phyloP scores from a whole-genome alignment of 2,797 vertebrate species.

The Australoheros facetus region DNA sequence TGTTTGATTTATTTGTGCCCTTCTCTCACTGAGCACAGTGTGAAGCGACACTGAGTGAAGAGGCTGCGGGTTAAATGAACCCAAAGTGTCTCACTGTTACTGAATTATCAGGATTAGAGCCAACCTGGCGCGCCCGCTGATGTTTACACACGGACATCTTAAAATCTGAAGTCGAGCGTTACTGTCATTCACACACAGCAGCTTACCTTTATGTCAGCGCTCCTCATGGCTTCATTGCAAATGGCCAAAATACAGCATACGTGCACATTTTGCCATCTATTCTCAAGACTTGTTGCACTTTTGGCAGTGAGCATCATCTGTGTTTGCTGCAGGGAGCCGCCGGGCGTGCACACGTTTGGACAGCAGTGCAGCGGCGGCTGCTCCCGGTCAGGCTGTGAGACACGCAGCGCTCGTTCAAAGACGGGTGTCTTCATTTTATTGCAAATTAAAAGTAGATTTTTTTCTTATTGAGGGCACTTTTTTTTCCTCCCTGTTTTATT shows the following conservation, averaged over 20 bases:
- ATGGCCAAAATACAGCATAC: background rate
- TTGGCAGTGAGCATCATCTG: background rate
- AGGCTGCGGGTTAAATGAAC: background rate
- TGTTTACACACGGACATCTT: background rate
- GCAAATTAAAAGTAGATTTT: background rate
- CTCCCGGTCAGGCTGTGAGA: background rate
- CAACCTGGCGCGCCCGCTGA: too few relatives aligned
- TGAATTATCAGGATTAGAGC: background rate
- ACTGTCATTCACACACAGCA: background rate
- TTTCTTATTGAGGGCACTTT: too few relatives aligned
- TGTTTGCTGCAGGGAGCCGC: background rate
- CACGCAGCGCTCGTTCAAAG: background rate
- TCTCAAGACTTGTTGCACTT: background rate
- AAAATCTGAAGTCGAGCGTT: background rate
- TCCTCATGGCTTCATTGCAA: background rate
- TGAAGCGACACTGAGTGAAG: background rate
- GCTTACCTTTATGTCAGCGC: background rate
- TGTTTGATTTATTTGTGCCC: background rate
- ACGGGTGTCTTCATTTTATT: background rate
- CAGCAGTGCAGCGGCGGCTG: background rate
- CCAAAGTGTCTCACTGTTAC: background rate
- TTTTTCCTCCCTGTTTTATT: background rate
- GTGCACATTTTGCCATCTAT: background rate
- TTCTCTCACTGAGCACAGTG: background rate
- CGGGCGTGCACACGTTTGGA: accelerated